Evolutionary conservation across 2,888 invertebrate species (phyloP).

Genomic region (Philereme transversata): DNA sequence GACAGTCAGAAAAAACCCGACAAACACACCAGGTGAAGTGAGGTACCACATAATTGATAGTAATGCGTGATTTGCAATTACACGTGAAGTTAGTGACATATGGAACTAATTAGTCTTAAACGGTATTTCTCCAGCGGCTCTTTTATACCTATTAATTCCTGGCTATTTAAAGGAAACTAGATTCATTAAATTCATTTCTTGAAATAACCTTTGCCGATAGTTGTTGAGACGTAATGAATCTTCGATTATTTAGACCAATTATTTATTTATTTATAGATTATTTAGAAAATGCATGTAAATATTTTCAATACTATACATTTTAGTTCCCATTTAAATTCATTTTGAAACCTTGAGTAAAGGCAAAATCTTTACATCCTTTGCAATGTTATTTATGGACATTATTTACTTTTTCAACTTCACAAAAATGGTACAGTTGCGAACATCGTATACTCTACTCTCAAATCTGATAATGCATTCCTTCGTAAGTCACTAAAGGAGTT

Average conservation of each 20-base stretch:
- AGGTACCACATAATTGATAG: constrained; percentile 36
- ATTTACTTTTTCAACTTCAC: too few species aligned
- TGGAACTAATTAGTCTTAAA: constrained; percentile 6
- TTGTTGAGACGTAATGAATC: too few species aligned
- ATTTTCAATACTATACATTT: too few species aligned
- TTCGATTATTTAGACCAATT: too few species aligned
- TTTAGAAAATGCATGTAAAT: too few species aligned
- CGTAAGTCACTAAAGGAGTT: constrained; percentile 17
- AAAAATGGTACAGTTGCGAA: neutral
- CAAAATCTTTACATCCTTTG: too few species aligned
- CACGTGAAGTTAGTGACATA: constrained; percentile 27
- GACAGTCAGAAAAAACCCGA: constrained; percentile 40
- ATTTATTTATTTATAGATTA: too few species aligned
- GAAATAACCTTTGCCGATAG: too few species aligned
- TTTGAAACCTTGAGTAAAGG: too few species aligned
- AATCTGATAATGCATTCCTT: constrained; percentile 7
- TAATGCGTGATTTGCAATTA: constrained; percentile 37
- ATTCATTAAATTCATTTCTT: constrained; percentile 1
- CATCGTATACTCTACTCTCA: neutral
- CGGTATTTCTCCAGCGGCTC: constrained; percentile 1
- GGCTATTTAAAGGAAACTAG: constrained; percentile 5
- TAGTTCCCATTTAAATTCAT: too few species aligned
- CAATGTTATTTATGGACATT: too few species aligned
- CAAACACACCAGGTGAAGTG: constrained; percentile 30
- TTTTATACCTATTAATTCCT: constrained; percentile 3